phyloP scores from a whole-genome alignment of 2,888 invertebrate genomes.

The Pachliopta kotzebuea region DNA sequence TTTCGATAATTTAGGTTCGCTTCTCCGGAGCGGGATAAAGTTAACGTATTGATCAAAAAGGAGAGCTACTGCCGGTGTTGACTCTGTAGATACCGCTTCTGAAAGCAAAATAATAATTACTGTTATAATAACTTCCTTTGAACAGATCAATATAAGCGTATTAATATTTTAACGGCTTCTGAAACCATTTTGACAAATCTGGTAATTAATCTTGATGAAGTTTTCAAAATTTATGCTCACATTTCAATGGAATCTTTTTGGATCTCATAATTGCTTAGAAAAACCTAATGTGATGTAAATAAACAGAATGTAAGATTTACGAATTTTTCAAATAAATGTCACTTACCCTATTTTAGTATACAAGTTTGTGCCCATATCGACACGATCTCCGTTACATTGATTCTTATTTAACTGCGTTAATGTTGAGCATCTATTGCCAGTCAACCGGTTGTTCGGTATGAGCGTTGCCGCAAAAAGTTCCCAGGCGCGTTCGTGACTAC shows the following conservation, averaged over 20 bases:
- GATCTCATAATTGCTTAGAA: no score
- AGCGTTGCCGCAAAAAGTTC: slow-evolving; percentile 51
- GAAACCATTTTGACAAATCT: background rate
- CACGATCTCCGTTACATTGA: slow-evolving; percentile 41
- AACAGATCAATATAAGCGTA: slow-evolving; percentile 8
- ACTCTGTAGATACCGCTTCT: slow-evolving; percentile 52
- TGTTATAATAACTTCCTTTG: slow-evolving; percentile 21
- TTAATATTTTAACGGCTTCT: background rate
- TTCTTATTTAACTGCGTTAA: slow-evolving; percentile 43
- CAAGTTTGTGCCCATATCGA: slow-evolving; percentile 47
- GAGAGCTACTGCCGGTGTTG: slow-evolving; percentile 48
- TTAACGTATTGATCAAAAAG: slow-evolving; percentile 39
- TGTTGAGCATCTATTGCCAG: slow-evolving; percentile 44
- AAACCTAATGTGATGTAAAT: no score
- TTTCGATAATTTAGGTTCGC: background rate
- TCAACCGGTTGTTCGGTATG: slow-evolving; percentile 34
- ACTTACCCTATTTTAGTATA: slow-evolving; percentile 48
- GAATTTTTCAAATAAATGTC: background rate
- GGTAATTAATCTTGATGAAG: background rate
- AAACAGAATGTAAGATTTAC: background rate
- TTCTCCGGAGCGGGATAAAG: background rate
- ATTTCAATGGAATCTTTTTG: background rate
- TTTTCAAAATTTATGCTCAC: background rate
- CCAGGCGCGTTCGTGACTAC: slow-evolving; percentile 54
- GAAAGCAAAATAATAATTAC: slow-evolving; percentile 37